Evolutionary conservation across 37 sponge, comb jelly and placozoan species (phyloP).

Genomic region (Eunapius fragilis): DNA sequence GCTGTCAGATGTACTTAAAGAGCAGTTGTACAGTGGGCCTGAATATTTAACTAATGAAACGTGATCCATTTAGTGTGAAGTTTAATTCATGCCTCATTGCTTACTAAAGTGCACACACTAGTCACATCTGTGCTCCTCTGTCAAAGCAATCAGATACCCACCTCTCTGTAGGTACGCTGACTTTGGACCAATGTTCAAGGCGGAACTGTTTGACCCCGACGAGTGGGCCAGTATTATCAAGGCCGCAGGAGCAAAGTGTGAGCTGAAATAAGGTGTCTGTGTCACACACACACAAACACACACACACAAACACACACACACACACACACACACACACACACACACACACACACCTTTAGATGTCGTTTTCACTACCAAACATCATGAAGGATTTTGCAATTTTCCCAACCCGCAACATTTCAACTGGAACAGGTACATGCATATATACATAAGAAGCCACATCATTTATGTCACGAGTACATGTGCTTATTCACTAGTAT

Average conservation of each 20-base stretch:
- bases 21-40: too few species aligned
- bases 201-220: slow-evolving; percentile 78
- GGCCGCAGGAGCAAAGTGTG: slow-evolving; percentile 85
- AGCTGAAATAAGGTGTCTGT: too few species aligned
- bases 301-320: too few species aligned
- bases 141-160: too few species aligned
- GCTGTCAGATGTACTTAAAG: too few species aligned
- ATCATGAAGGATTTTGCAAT: slow-evolving; percentile 89
- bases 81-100: not conserved
- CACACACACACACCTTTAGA: too few species aligned
- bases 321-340: too few species aligned
- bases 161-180: slow-evolving; percentile 53
- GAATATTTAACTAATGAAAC: too few species aligned
- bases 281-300: too few species aligned
- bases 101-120: not conserved
- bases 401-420: slow-evolving; percentile 68
- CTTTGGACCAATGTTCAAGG: slow-evolving; percentile 88
- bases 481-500: slow-evolving; percentile 13
- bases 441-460: not conserved
- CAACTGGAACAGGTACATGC: slow-evolving; percentile 75
- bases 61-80: too few species aligned
- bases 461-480: slow-evolving; percentile 70
- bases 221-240: slow-evolving; percentile 80
- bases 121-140: too few species aligned
- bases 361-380: slow-evolving; percentile 83